These are phyloP conservation scores for Craseonycteris thonglongyai DNA, from an alignment of 2,113 vertebrate genomes.

Conservation along the genomic window DNA sequence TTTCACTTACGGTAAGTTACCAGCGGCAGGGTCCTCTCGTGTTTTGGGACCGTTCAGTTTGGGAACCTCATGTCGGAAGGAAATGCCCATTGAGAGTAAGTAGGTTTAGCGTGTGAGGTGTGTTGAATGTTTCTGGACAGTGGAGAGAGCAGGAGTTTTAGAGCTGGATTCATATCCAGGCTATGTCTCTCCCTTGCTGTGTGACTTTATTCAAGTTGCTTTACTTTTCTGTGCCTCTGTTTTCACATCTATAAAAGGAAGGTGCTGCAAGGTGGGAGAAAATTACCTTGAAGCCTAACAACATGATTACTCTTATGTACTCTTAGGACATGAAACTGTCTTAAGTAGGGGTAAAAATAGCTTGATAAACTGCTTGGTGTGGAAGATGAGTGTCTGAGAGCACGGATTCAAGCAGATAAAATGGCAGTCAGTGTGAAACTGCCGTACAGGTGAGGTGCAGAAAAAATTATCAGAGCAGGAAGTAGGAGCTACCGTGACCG, in stretches of 20 bases:
- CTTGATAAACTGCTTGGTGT: neutral
- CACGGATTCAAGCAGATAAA: neutral
- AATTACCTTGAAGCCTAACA: neutral
- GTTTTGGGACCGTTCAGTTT: neutral
- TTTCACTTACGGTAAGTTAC: slow-evolving; percentile 87
- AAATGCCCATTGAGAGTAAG: neutral
- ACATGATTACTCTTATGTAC: neutral
- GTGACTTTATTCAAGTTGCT: neutral
- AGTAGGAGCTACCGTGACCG: neutral
- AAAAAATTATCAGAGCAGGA: neutral
- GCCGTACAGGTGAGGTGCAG: neutral
- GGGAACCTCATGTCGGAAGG: neutral
- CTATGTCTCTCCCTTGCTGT: neutral
- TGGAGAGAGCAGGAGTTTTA: neutral
- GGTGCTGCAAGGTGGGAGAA: neutral
- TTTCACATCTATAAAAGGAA: neutral
- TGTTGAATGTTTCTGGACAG: neutral
- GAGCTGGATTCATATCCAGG: neutral
- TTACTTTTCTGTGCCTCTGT: neutral
- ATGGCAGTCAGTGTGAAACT: neutral
- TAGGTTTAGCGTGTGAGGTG: neutral
- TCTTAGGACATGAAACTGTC: neutral
- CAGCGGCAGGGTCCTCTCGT: neutral
- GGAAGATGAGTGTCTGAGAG: neutral
- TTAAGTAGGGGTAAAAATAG: neutral